Percentiles rank a stretch among this genome's conserved stretches.
Conservation (phyloP, 2,888 invertebrate species). For the Perizoma affinitatum region DNA sequence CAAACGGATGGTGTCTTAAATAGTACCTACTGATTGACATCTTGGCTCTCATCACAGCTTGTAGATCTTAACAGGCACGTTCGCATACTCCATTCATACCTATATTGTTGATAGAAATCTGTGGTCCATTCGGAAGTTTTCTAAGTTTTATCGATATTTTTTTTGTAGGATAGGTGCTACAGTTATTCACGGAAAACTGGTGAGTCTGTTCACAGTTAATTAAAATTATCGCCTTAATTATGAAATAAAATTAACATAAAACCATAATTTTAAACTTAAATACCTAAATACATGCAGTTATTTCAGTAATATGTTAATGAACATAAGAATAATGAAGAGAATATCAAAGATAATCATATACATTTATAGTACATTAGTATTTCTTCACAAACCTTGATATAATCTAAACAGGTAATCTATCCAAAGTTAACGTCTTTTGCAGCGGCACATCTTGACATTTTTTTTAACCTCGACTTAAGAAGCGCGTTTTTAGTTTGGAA, state of each 20-base stretch:
- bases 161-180: not conserved
- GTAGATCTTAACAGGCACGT: conserved; percentile 16
- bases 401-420: no score
- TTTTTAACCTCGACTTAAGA: no score
- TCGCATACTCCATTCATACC: not conserved
- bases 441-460: no score
- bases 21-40: conserved; percentile 1
- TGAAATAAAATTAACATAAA: not conserved
- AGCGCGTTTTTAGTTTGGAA: no score
- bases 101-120: not conserved
- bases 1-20: conserved; percentile 25
- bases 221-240: conserved; percentile 9
- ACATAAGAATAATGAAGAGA: conserved; percentile 4
- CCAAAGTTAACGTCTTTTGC: no score
- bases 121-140: no score
- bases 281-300: conserved; percentile 24
- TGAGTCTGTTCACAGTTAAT: conserved; percentile 14
- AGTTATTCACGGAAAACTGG: no score
- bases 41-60: conserved; percentile 7
- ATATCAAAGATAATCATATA: not conserved
- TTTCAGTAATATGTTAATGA: conserved; percentile 14
- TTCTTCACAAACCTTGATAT: no score
- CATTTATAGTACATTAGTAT: no score
- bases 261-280: conserved; percentile 11
- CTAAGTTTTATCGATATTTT: no score